Percentiles rank a stretch among this genome's conserved stretches.
These are phyloP conservation scores for Epirrita christyi DNA, from an alignment of 2,888 invertebrate species.

Conservation along the genomic window DNA sequence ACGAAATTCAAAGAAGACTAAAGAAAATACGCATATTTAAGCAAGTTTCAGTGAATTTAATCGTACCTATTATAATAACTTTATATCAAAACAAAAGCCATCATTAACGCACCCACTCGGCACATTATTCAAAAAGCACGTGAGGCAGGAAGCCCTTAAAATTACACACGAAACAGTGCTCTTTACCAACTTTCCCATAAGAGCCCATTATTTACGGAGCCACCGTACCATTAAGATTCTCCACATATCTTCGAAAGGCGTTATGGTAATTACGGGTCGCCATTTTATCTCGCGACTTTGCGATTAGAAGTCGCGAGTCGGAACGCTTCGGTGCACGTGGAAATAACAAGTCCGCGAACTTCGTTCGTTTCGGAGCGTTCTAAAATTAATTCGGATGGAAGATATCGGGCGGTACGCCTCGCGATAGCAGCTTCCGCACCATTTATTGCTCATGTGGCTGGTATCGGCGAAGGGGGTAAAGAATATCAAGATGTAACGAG, in stretches of 20 bases:
- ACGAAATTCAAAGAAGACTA: background rate
- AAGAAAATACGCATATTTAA: background rate
- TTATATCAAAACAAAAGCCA: slow-evolving; percentile 65
- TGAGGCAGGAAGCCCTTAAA: slow-evolving; percentile 79
- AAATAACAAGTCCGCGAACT: slow-evolving; percentile 83
- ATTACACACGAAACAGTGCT: slow-evolving; percentile 84
- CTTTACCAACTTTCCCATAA: slow-evolving; percentile 84
- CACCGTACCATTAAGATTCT: slow-evolving; percentile 84
- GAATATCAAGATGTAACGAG: slow-evolving; percentile 84
- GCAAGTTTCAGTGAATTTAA: slow-evolving; percentile 21
- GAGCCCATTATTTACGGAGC: slow-evolving; percentile 84
- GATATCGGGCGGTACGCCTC: slow-evolving; percentile 71
- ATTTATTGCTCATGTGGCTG: slow-evolving; percentile 84
- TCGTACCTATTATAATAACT: slow-evolving; percentile 40
- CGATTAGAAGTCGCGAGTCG: slow-evolving; percentile 51
- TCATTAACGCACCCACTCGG: slow-evolving; percentile 68
- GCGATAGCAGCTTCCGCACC: slow-evolving; percentile 83
- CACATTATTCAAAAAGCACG: slow-evolving; percentile 82
- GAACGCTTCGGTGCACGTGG: slow-evolving; percentile 67
- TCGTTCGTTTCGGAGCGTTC: slow-evolving; percentile 78
- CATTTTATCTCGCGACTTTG: slow-evolving; percentile 77
- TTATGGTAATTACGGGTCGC: slow-evolving; percentile 85
- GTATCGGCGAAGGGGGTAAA: slow-evolving; percentile 83
- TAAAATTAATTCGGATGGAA: slow-evolving; percentile 85
- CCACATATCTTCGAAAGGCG: slow-evolving; percentile 84